Conservation (phyloP, 2,113 vertebrate genomes). For the Nothobranchius kuhntae region DNA sequence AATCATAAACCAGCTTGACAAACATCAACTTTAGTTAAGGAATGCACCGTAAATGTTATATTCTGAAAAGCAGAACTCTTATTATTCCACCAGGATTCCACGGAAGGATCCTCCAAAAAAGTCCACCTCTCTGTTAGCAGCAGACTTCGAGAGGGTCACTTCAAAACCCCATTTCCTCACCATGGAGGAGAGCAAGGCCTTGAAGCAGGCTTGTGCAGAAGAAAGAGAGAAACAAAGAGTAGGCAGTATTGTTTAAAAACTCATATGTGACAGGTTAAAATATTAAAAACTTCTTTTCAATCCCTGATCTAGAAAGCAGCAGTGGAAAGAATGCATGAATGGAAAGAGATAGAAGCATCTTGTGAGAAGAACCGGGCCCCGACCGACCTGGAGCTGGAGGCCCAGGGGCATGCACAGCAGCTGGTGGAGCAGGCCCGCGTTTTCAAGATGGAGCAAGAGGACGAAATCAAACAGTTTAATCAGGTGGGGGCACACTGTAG, state of each 20-base stretch:
- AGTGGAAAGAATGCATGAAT: constrained; percentile 75
- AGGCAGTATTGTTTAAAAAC: not conserved
- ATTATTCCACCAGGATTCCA: constrained; percentile 75
- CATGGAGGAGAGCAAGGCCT: constrained; percentile 72
- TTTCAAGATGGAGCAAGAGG: constrained; percentile 86
- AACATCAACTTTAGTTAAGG: not conserved
- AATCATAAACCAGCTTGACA: not conserved
- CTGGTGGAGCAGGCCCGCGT: constrained; percentile 77
- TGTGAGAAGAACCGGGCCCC: constrained; percentile 72
- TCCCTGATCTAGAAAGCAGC: constrained; percentile 68
- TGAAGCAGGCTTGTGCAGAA: constrained; percentile 58
- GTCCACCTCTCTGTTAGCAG: constrained; percentile 75
- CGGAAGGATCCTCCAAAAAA: constrained; percentile 74
- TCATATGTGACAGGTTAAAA: no score
- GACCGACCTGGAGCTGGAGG: constrained; percentile 83
- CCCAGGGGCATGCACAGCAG: constrained; percentile 73
- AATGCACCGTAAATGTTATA: not conserved
- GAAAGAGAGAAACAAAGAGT: constrained; percentile 69
- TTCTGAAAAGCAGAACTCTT: not conserved
- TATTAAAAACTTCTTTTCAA: not conserved
- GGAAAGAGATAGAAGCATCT: constrained; percentile 75
- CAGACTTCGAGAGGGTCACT: constrained; percentile 80
- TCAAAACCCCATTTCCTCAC: constrained; percentile 63
- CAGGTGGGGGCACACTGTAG: constrained; percentile 69
- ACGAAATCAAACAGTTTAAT: constrained; percentile 85